Conservation (phyloP, 1,140 invertebrate species). For the Lordiphosa collinella region DNA sequence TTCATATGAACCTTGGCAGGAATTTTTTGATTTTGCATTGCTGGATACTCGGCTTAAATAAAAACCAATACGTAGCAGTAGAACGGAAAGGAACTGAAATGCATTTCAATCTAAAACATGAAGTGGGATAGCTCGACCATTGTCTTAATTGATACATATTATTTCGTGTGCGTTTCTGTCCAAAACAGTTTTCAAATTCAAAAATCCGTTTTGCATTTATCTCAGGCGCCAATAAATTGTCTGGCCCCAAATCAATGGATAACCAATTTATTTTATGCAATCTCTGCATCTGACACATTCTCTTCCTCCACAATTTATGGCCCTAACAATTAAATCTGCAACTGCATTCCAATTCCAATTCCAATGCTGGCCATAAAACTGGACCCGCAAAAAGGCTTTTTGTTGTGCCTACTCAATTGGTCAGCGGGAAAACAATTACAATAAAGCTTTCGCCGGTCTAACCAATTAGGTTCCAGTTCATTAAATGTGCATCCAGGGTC, state of each 20-base stretch:
- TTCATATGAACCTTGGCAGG: no score
- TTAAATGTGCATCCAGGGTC: conserved; percentile 58
- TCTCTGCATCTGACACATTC: conserved; percentile 45
- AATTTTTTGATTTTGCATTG: no score
- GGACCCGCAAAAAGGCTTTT: conserved; percentile 27
- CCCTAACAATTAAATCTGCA: conserved; percentile 52
- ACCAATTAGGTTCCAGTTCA: conserved; percentile 71
- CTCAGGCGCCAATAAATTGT: conserved; percentile 41
- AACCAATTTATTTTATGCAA: conserved; percentile 61
- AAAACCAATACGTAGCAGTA: no score
- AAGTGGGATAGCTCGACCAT: no score
- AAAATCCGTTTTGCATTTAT: conserved; percentile 10
- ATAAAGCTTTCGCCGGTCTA: conserved; percentile 17
- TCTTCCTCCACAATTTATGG: conserved; percentile 51
- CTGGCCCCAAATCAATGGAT: conserved; percentile 53
- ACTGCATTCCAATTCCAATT: conserved; percentile 22
- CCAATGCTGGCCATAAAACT: conserved; percentile 47
- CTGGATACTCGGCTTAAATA: no score
- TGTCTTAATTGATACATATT: no score
- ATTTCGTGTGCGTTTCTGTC: no score
- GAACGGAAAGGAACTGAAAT: no score
- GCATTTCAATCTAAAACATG: no score
- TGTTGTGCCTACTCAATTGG: conserved; percentile 60
- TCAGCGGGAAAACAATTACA: conserved; percentile 71
- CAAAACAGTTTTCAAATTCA: no score